Evolutionary conservation across 2,797 vertebrate species (phyloP).

Genomic region (Enteromius paludinosus): DNA sequence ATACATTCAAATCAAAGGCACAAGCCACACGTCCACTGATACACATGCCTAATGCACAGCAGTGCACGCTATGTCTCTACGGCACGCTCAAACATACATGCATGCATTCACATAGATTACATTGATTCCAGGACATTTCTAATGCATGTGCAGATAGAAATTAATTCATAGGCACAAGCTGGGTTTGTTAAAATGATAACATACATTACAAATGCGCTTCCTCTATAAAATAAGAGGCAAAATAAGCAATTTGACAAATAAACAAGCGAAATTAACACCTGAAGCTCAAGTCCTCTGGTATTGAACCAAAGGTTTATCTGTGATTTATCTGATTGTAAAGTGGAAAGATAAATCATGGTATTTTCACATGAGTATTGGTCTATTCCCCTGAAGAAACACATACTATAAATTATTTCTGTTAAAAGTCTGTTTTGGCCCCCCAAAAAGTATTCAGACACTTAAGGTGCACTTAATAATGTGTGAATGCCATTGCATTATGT

Average conservation of each 20-base stretch:
- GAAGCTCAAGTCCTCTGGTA: slow-evolving; percentile 67
- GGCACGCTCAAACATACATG: slow-evolving; percentile 18
- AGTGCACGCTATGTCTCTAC: slow-evolving; percentile 30
- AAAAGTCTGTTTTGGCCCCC: not conserved
- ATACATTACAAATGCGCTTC: not conserved
- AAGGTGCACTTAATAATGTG: not conserved
- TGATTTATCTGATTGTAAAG: slow-evolving; percentile 74
- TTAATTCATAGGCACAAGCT: slow-evolving; percentile 64
- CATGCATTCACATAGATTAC: slow-evolving; percentile 38
- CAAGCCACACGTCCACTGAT: not conserved
- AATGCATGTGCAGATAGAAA: slow-evolving; percentile 62
- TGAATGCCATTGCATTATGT: not conserved
- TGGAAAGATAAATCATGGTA: slow-evolving; percentile 71
- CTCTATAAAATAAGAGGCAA: not conserved
- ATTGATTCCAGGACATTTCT: slow-evolving; percentile 52
- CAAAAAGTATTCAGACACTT: not conserved
- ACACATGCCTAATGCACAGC: slow-evolving; percentile 7
- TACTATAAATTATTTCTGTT: not conserved
- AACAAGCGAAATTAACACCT: slow-evolving; percentile 25
- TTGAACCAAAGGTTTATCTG: slow-evolving; percentile 73
- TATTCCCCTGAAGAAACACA: slow-evolving; percentile 2
- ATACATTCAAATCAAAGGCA: slow-evolving; percentile 3
- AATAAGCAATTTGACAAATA: not conserved
- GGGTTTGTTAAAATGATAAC: slow-evolving; percentile 16
- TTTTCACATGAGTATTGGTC: slow-evolving; percentile 67